phyloP scores from a whole-genome alignment of 2,113 vertebrate genomes.

The Chaenogobius annularis region DNA sequence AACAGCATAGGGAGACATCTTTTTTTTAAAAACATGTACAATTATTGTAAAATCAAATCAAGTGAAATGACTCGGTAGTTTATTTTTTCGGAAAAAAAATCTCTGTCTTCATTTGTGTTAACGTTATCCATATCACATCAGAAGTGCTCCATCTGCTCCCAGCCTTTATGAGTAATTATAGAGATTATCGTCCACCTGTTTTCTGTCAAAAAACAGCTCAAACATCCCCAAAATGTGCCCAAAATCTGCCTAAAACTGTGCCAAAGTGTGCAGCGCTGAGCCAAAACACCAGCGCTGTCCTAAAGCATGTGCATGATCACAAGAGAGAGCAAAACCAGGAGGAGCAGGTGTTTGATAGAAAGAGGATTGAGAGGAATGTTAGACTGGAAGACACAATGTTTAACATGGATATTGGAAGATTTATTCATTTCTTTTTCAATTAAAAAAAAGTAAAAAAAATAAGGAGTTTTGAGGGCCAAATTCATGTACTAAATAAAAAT shows the following conservation, averaged over 20 bases:
- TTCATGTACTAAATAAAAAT: too few species aligned
- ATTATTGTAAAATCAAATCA: neutral
- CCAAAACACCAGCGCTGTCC: neutral
- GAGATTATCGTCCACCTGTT: constrained; percentile 4
- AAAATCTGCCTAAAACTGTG: neutral
- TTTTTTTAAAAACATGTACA: neutral
- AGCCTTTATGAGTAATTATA: neutral
- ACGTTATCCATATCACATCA: neutral
- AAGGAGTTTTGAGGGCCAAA: too few species aligned
- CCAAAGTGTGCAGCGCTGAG: neutral
- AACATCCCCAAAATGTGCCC: neutral
- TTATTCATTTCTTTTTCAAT: too few species aligned
- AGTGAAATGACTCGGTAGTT: neutral
- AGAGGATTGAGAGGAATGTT: neutral
- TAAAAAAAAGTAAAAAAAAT: too few species aligned
- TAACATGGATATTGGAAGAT: too few species aligned
- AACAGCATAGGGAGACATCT: too few species aligned
- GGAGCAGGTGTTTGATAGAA: too few species aligned
- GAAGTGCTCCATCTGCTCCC: neutral
- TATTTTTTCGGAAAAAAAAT: neutral
- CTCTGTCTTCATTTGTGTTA: neutral
- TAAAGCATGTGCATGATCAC: neutral
- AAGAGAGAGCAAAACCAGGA: neutral
- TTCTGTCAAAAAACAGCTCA: neutral
- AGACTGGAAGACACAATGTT: too few species aligned